Conservation (phyloP, 1,140 invertebrate species). For the Leptonema lineaticorne region DNA sequence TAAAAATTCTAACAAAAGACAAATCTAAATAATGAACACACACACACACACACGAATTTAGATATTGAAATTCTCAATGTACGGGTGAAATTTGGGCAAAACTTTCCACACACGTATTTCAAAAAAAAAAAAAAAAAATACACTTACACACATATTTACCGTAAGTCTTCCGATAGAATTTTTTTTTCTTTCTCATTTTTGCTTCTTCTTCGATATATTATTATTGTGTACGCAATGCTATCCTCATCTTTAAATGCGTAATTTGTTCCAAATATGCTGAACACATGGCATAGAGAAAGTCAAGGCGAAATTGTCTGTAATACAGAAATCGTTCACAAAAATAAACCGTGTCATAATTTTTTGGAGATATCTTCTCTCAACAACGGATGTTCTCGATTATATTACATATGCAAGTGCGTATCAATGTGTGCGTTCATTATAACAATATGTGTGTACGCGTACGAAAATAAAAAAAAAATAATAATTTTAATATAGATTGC, state of each 20-base stretch:
- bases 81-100: too few species aligned
- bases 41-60: too few species aligned
- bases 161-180: constrained; percentile 8
- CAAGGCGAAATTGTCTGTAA: constrained; percentile 20
- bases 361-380: constrained; percentile 15
- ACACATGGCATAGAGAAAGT: constrained; percentile 27
- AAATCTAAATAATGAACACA: too few species aligned
- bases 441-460: too few species aligned
- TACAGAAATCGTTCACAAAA: constrained; percentile 23
- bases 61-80: too few species aligned
- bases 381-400: constrained; percentile 12
- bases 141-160: constrained; percentile 23
- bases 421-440: neutral
- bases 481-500: too few species aligned
- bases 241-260: constrained; percentile 26
- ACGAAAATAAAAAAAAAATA: too few species aligned
- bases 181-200: too few species aligned
- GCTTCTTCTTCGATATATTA: too few species aligned
- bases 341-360: constrained; percentile 30
- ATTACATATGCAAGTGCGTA: constrained; percentile 13
- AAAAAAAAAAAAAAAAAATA: too few species aligned
- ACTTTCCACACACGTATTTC: too few species aligned
- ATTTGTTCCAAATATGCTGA: constrained; percentile 30
- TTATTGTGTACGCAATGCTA: constrained; percentile 20
- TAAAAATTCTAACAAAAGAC: too few species aligned